phyloP scores from a whole-genome alignment of 2,113 vertebrate genomes.

The Passer domesticus region DNA sequence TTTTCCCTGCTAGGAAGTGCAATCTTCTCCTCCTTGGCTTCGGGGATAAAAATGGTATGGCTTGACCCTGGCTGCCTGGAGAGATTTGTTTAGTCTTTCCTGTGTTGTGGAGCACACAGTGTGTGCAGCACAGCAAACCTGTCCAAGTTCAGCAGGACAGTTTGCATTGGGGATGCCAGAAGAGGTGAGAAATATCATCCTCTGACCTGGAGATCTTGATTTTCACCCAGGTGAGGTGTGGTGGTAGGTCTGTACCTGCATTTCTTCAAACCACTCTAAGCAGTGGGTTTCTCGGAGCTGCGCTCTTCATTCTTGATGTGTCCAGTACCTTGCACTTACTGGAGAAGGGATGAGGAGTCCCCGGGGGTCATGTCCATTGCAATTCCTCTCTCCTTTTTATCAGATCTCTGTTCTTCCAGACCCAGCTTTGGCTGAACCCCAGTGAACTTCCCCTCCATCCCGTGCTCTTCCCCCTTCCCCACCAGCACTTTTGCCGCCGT shows the following conservation, averaged over 20 bases:
- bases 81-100: conserved; percentile 39
- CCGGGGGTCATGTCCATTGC: neutral
- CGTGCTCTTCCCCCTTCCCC: neutral
- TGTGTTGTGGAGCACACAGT: neutral
- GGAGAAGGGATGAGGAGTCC: neutral
- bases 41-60: neutral
- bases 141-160: neutral
- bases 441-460: conserved; percentile 39
- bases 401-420: neutral
- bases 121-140: neutral
- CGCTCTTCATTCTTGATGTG: neutral
- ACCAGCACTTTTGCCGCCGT: neutral
- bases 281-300: neutral
- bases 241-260: neutral
- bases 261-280: neutral
- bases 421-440: neutral
- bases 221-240: neutral
- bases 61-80: conserved; percentile 10
- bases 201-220: neutral
- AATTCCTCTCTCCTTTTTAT: conserved; percentile 17
- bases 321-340: neutral
- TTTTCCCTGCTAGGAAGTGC: conserved; percentile 10
- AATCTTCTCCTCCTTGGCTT: conserved; percentile 16
- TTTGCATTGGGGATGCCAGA: accelerated
- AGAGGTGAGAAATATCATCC: neutral